Base-by-base conservation (phyloP, 2,113 vertebrate species). In the Orientallactaga bullata region DNA sequence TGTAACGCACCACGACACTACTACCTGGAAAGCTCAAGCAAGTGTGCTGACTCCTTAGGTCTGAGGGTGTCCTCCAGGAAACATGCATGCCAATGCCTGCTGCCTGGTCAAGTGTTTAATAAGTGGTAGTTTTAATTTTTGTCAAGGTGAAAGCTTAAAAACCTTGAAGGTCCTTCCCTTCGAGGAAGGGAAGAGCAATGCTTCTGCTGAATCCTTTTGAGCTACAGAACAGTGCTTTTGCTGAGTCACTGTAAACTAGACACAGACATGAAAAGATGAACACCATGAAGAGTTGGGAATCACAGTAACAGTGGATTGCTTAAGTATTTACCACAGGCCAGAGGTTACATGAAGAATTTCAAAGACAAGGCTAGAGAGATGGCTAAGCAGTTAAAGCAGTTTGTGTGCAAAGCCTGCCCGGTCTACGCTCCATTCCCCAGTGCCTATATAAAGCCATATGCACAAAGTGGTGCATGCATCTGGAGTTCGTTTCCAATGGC, bases 91-190 rank as follows among this genome's bases (percentile, higher is more conserved):
- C 28, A 72, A 35, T 10, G 66, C 24, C 47, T 42, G 51, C 63
- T 8, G 0, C 4, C 13, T 30, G 18, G 37, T 30, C 35, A 73
- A 26, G 35, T 18, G 81, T 68, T 85, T 78, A 83, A 11, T 78
- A 91, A 94, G 82, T 3, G 12, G 37, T 2, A 68, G 61, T 68
- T 88, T 74, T 89, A 39, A 82, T 32, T 89, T 88, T 55, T 84
- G 69, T n/a, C 16, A 3, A 81, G 47, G 77, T 85, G 68, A 87
- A 65, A 68, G 58, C 60, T 95, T 91, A 63, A 65, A 78, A 89
- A 30, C 30, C 47, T 73, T n/a, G 39, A 3, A 42, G 37, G 10
- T 61, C 77, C 73, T 47, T 47, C 8, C 77, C 73, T 47, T 47
- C 8, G 42, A 47, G 42, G 42, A 47, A 47, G 42, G 42, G 42